Conservation (phyloP, 2,888 invertebrate genomes). For the Megastigmus dorsalis region DNA sequence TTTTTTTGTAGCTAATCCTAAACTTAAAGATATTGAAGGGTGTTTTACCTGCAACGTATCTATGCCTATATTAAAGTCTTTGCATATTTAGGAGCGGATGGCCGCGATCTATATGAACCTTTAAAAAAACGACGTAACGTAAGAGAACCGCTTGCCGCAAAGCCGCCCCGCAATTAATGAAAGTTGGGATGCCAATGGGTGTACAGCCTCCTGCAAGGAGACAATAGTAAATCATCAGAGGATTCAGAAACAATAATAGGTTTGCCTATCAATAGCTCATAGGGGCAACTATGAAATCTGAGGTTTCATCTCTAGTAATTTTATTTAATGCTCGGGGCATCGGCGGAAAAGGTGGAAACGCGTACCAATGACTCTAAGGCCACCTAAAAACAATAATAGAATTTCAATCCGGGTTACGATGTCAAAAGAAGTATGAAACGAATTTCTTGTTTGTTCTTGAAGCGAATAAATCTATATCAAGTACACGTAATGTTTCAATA, state of each 20-base stretch:
- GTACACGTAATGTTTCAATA: no score
- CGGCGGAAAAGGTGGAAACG: constrained; percentile 14
- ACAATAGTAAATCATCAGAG: background rate
- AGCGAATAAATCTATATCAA: constrained; percentile 20
- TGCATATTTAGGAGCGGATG: constrained; percentile 7
- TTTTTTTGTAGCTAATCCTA: background rate
- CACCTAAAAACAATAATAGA: constrained; percentile 1
- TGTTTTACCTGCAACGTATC: background rate
- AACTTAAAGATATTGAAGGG: background rate
- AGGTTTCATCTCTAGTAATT: background rate
- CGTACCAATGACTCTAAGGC: background rate
- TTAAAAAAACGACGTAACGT: constrained; percentile 15
- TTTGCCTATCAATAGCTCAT: background rate
- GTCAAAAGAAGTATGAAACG: background rate
- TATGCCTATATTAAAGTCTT: constrained; percentile 1
- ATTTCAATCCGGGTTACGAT: background rate
- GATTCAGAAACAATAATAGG: background rate
- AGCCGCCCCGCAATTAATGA: background rate
- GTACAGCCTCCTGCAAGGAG: constrained; percentile 31
- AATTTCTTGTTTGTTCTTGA: constrained; percentile 6
- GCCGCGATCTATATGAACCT: constrained; percentile 11
- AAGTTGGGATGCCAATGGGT: background rate
- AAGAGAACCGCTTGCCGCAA: background rate
- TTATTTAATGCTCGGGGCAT: constrained; percentile 1
- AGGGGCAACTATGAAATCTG: background rate